A percentile compares a stretch with the other conserved stretches of the same genome.
phyloP scores from a whole-genome alignment of 2,113 vertebrate species.

The Atherinomorus stipes region DNA sequence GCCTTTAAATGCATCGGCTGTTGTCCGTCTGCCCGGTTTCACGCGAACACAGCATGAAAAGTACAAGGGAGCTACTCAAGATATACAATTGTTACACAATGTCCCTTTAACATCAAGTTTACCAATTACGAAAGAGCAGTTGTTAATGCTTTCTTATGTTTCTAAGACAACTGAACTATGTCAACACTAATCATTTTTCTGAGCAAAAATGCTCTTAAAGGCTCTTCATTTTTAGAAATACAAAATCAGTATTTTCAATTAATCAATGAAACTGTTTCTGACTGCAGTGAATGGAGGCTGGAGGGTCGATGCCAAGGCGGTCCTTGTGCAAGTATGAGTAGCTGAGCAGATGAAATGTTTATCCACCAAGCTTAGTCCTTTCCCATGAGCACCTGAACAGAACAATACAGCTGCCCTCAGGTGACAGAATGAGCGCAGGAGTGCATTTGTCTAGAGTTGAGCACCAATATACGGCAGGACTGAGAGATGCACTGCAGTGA shows the following conservation, averaged over 20 bases:
- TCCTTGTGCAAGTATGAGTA: constrained; percentile 41
- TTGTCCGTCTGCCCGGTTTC: no score
- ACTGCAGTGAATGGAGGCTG: constrained; percentile 1
- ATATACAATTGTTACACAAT: no score
- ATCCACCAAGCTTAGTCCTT: constrained; percentile 16
- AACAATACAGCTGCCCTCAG: constrained; percentile 52
- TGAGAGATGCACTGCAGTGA: constrained; percentile 51
- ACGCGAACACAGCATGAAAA: no score
- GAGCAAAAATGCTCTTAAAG: constrained; percentile 13
- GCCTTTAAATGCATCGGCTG: no score
- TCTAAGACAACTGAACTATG: constrained; percentile 24
- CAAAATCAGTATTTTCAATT: constrained; percentile 39
- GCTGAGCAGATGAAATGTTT: constrained; percentile 48
- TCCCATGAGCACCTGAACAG: constrained; percentile 49
- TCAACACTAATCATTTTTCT: constrained; percentile 7
- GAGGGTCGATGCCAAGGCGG: constrained; percentile 4
- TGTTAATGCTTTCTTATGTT: constrained; percentile 50
- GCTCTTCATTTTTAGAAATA: constrained; percentile 32
- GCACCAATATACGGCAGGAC: constrained; percentile 54
- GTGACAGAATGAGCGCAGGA: constrained; percentile 69
- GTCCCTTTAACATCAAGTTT: neutral
- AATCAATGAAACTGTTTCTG: constrained; percentile 24
- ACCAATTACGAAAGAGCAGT: constrained; percentile 8
- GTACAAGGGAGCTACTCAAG: no score
- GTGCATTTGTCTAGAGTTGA: constrained; percentile 57